Base-by-base conservation (phyloP, 1,140 invertebrate species). In the Drosophila truncata region DNA sequence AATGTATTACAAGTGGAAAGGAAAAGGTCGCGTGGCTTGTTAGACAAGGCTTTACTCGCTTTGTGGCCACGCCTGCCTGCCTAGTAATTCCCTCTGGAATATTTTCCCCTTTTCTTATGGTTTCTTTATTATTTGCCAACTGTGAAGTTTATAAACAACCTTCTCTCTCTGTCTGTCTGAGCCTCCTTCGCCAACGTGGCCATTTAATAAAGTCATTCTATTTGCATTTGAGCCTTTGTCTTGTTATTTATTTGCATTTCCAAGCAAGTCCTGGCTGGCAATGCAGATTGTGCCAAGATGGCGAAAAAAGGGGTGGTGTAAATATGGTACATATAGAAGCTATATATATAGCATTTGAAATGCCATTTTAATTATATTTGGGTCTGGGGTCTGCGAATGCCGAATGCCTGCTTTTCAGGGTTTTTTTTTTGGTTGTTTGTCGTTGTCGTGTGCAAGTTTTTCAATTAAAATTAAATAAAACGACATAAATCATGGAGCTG, bases 401-500 rank as follows among this genome's bases (percentile, higher is more conserved):
- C 29, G 41, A n/a, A 44, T 46, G 55, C 20, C 73, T 65, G 54
- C 70, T 61, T 85, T 67, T 66, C 52, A 55, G 33, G 78, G 55
- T 10, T 78, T 47, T 13, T 13, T 13, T 33, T 0, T 33, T 5
- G 69, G n/a, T 50, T 70, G 52, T 60, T 60, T 80, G 55, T 50
- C 65, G 66, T 18, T 10, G 46, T 25, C 47, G 61, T 71, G 81
- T 72, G 73, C 73, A 81, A 88, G 80, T 88, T 88, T 87, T 84
- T 88, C 85, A 88, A 88, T 88, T 90, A 88, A 87, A 90, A 90
- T 87, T 87, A 90, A 88, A 90, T 88, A 90, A 87, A 87, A 82
- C 69, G 84, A 88, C 84, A 88, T 87, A 87, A 87, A 87, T 87
- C 83, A 87, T 80, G 84, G 61, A 46, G 42, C 65, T 35, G 39